Evolutionary conservation across 2,113 vertebrate genomes (phyloP).

Genomic region (Ancistrus triradiatus): DNA sequence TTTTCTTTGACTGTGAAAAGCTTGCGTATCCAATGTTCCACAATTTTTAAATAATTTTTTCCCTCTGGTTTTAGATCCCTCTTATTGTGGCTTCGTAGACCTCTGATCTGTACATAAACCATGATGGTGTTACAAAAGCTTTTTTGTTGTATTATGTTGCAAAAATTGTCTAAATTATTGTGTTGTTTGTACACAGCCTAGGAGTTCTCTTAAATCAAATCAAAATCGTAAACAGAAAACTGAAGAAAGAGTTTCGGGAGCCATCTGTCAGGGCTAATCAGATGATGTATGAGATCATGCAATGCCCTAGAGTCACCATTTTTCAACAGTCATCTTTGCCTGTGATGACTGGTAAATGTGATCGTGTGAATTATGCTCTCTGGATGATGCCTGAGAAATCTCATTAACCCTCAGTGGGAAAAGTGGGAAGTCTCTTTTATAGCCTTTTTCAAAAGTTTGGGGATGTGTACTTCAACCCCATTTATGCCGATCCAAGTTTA

Average conservation of each 20-base stretch:
- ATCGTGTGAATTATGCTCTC: slow-evolving; percentile 12
- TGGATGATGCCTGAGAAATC: slow-evolving; percentile 5
- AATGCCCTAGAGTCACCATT: slow-evolving; percentile 3
- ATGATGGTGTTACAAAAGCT: no score
- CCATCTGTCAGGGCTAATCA: slow-evolving; percentile 18
- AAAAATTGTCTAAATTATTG: not conserved
- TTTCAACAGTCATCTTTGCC: slow-evolving; percentile 23
- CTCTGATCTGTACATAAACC: not conserved
- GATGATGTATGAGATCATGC: slow-evolving; percentile 18
- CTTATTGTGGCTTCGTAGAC: not conserved
- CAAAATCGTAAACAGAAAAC: no score
- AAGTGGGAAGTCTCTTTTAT: no score
- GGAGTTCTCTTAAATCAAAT: slow-evolving; percentile 1
- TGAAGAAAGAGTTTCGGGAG: slow-evolving; percentile 1
- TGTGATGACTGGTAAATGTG: slow-evolving; percentile 23
- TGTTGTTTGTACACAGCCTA: not conserved
- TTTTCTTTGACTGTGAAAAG: not conserved
- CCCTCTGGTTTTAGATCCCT: slow-evolving; percentile 3
- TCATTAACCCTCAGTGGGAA: no score
- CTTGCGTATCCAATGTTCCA: slow-evolving; percentile 31
- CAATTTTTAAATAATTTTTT: slow-evolving; percentile 15
- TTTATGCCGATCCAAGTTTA: no score
- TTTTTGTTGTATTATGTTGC: slow-evolving; percentile 11
- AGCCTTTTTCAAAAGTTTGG: no score
- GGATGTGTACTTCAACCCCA: no score